These are phyloP conservation scores for Mustela erminea DNA, from an alignment of 2,797 vertebrate genomes.

Conservation along the genomic window DNA sequence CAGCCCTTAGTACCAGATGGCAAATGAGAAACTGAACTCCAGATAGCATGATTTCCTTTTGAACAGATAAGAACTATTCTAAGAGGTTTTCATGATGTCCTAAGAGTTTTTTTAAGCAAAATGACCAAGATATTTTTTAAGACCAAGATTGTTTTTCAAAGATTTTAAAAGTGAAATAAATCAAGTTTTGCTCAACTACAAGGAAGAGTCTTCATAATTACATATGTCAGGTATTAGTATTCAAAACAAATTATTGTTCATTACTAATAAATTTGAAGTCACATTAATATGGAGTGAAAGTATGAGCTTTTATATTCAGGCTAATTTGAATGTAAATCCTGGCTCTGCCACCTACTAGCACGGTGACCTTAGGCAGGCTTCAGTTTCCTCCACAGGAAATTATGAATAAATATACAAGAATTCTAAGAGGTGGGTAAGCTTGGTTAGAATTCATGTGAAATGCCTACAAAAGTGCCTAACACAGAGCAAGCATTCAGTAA, in stretches of 20 bases:
- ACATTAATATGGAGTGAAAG: not conserved
- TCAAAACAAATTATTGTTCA: slow-evolving; percentile 60
- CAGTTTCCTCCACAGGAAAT: not conserved
- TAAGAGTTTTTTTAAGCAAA: not conserved
- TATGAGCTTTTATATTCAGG: not conserved
- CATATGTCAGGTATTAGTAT: not conserved
- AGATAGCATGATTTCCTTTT: not conserved
- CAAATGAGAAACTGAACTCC: slow-evolving; percentile 15
- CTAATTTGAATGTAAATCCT: not conserved
- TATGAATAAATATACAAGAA: not conserved
- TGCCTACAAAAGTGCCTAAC: not conserved
- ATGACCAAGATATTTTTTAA: not conserved
- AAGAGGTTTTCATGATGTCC: not conserved
- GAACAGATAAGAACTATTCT: not conserved
- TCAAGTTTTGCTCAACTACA: not conserved
- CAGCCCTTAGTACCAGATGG: slow-evolving; percentile 29
- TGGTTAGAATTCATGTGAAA: not conserved
- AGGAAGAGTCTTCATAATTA: not conserved
- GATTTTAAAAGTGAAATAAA: not conserved
- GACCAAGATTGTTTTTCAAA: not conserved
- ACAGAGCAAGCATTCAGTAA: not conserved
- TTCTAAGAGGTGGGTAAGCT: not conserved
- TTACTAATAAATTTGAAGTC: not conserved
- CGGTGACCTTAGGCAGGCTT: not conserved
- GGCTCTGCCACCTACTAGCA: not conserved